Base-by-base conservation (phyloP, 2,888 invertebrate species). In the Choreutis nemorana region DNA sequence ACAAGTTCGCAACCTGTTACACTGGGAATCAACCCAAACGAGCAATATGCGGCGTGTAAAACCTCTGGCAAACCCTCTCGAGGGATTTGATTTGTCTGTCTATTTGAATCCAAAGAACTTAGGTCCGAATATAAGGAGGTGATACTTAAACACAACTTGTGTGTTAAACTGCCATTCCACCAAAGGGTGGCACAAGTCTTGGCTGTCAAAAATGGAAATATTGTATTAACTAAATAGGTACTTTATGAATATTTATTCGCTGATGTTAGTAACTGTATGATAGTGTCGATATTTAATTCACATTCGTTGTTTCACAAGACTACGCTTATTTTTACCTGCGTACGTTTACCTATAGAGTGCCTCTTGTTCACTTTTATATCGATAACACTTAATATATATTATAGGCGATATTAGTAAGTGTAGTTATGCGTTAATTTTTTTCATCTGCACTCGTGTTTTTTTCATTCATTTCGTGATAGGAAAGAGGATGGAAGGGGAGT, bases 341-440 rank as follows among this genome's bases (percentile, higher is more conserved):
- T 72, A 71, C 72, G 44, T 65, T 62, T 72, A 78, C 78, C 75
- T 78, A 75, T 77, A 78, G 71, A 79, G 79, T 80, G 79, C 79
- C 79, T 80, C 73, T 78, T 77, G 66, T 77, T 77, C 79, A 79
- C 79, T 75, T 78, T 79, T 79, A 77, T 79, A 78, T 71, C 71
- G 72, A 75, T 72, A 75, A 72, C 71, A 75, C 75, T 52, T 55
- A 61, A 73, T 67, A 65, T 64, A 54, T 63, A 44, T 51, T 46
- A 53, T 71, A 75, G 71, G 58, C 55, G 46, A 65, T 67, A 57
- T 44, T 50, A 33, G 56, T 59, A 57, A 52, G 31, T 41, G 58
- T 60, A 60, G 57, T 32, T 39, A 50, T 42, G 52, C 51, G 46
- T 50, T 58, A 45, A 42, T 52, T 57, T 48, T 54, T 48, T 34